These are phyloP conservation scores for Tetraodon nigroviridis DNA, from an alignment of 2,113 vertebrate species.

Conservation along the genomic window DNA sequence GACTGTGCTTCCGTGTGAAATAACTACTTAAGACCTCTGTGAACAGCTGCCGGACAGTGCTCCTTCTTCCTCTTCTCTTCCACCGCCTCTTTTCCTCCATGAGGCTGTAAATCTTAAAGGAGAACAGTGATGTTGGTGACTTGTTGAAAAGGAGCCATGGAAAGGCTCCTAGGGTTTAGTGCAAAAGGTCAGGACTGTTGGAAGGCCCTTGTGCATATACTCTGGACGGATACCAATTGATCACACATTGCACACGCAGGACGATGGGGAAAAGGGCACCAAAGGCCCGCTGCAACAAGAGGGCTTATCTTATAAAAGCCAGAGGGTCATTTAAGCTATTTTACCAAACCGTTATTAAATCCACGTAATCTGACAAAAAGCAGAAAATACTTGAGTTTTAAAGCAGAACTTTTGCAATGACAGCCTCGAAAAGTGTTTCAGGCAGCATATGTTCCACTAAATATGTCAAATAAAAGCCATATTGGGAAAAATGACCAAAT, in stretches of 20 bases:
- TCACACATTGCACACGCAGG: constrained; percentile 58
- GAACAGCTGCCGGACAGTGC: constrained; percentile 79
- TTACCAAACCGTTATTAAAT: constrained; percentile 41
- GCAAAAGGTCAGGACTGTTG: constrained; percentile 69
- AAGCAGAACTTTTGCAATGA: constrained; percentile 32
- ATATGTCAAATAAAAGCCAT: constrained; percentile 72
- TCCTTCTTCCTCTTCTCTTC: constrained; percentile 17
- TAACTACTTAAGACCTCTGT: constrained; percentile 72
- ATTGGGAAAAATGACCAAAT: constrained; percentile 78
- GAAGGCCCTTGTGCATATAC: constrained; percentile 46
- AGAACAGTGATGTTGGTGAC: constrained; percentile 68
- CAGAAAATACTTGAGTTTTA: constrained; percentile 42
- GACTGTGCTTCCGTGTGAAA: constrained; percentile 76
- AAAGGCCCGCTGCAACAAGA: constrained; percentile 38
- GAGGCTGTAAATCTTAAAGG: constrained; percentile 74
- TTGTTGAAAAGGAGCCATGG: constrained; percentile 72
- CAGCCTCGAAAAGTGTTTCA: constrained; percentile 53
- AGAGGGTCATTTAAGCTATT: constrained; percentile 54
- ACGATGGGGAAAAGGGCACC: constrained; percentile 33
- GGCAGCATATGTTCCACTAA: constrained; percentile 67
- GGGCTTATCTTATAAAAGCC: constrained; percentile 52
- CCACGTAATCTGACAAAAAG: constrained; percentile 64
- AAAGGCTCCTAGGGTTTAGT: constrained; percentile 63
- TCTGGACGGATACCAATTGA: constrained; percentile 44
- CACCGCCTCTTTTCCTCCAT: constrained; percentile 34